Evolutionary conservation across 1,140 invertebrate genomes (phyloP), one percentile per base, ranked within the genome.

Genomic region (Zaprionus vittiger): DNA sequence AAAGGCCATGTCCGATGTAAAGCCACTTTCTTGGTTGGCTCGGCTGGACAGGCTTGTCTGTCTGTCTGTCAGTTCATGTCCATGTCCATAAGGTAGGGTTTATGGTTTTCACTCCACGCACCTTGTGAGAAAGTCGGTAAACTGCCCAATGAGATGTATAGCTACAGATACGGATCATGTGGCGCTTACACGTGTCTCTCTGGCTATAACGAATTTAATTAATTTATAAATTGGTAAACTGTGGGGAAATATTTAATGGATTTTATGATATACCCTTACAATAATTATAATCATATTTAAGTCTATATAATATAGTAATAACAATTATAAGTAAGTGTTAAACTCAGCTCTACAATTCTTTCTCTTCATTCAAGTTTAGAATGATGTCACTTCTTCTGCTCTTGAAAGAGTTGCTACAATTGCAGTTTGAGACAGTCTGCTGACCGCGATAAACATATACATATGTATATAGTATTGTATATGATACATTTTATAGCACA

Each of bases 101-200:
- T 72, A 63, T 78, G 83, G 83, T 82, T 87, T 83, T 87, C 77
- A 83, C 77, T 86, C 77, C 66, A 56, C 56, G 64, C 47, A 74
- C 61, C 75, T 59, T 76, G 69, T 81, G 79, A 72, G 83, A 86
- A 85, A 82, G 83, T 80, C 79, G 62, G 12, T 49, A 57, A 65
- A 77, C 44, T 60, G 67, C 41, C 28, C 34, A 57, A 44, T 49
- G 31, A 62, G 47, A 67, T 68, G 20, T 22, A 49, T 22, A 22
- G 17, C 7, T 49, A 22, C 47, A 49, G 47, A 49, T 49, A 11
- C 17, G 47, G 47, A 49, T 49, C 47, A 65, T 77, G 62, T 73
- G 61, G 77, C 81, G 83, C 71, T 87, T 87, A 77, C 83, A 87
- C 83, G 83, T 86, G 83, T 86, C 70, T 74, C n/a, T 41, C n/a